phyloP scores from a whole-genome alignment of 2,888 invertebrate species.

The Sphecodes monilicornis region DNA sequence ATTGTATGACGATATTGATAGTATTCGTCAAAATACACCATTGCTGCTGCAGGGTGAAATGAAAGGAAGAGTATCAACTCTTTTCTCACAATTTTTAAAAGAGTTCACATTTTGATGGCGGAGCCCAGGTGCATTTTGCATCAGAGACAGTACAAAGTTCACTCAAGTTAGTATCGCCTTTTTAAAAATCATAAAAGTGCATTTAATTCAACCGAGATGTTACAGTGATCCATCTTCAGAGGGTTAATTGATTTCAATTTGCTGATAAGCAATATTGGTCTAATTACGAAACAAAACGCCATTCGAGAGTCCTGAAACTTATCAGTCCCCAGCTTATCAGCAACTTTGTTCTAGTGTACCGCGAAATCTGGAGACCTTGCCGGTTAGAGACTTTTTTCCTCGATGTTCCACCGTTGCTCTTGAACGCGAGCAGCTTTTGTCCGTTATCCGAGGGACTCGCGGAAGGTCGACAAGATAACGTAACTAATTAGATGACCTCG shows the following conservation, averaged over 20 bases:
- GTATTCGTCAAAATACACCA: too few relatives aligned
- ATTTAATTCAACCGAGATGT: too few relatives aligned
- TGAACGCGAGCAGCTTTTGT: conserved; percentile 47
- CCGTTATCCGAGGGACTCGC: not conserved
- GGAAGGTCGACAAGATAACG: conserved; percentile 29
- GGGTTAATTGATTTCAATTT: not conserved
- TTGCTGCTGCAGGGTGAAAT: too few relatives aligned
- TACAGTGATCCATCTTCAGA: not conserved
- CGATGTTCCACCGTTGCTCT: conserved; percentile 36
- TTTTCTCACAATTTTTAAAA: not conserved
- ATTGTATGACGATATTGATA: too few relatives aligned
- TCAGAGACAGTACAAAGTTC: too few relatives aligned
- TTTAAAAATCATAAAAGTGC: not conserved
- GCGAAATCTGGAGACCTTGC: conserved; percentile 63
- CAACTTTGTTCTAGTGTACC: not conserved
- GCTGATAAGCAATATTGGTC: too few relatives aligned
- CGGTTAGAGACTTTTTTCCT: conserved; percentile 36
- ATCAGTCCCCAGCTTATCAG: not conserved
- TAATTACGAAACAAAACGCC: too few relatives aligned
- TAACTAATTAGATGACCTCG: conserved; percentile 35
- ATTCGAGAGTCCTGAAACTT: too few relatives aligned
- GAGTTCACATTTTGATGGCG: not conserved
- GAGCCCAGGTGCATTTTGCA: too few relatives aligned
- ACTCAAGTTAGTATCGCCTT: not conserved
- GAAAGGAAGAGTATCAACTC: too few relatives aligned